A percentile compares a stretch with the other conserved stretches of the same genome.
Evolutionary conservation across 1,140 invertebrate genomes (phyloP).

Genomic region (Drosophila novamexicana): DNA sequence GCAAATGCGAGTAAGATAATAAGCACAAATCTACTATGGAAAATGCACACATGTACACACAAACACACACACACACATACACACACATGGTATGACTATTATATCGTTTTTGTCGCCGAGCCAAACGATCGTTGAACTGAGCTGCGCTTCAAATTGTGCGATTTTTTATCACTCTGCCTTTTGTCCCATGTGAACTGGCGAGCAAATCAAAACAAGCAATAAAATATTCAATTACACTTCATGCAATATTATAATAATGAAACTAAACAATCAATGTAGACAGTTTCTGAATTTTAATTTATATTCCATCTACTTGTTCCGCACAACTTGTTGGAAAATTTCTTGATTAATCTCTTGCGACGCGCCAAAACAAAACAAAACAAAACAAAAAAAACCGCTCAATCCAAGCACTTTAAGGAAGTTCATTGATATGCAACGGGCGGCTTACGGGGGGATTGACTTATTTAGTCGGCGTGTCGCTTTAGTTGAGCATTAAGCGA

Average conservation of each 20-base stretch:
- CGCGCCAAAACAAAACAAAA: neutral
- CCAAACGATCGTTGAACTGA: constrained; percentile 40
- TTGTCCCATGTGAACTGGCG: constrained; percentile 31
- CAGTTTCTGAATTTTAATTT: constrained; percentile 32
- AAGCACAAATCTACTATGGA: constrained; percentile 23
- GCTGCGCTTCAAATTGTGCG: constrained; percentile 18
- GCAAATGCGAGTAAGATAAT: constrained; percentile 60
- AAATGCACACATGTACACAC: constrained; percentile 11
- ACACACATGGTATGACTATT: neutral
- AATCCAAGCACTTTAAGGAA: constrained; percentile 56
- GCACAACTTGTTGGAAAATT: constrained; percentile 33
- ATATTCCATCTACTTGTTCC: constrained; percentile 50
- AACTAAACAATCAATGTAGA: constrained; percentile 18
- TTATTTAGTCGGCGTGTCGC: constrained; percentile 46
- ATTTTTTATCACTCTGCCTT: constrained; percentile 47
- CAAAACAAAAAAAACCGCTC: constrained; percentile 2
- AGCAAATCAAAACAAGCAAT: constrained; percentile 13
- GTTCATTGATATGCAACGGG: constrained; percentile 68
- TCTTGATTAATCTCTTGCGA: constrained; percentile 39
- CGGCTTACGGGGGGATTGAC: constrained; percentile 38
- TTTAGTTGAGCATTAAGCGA: constrained; percentile 42
- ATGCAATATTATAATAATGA: constrained; percentile 21
- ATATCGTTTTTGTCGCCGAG: constrained; percentile 22
- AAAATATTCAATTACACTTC: constrained; percentile 33
- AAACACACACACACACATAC: neutral